Percentiles rank a stretch among this genome's conserved stretches.
These are phyloP conservation scores for Oxyruncus cristatus DNA, from an alignment of 2,113 vertebrate species.

Conservation along the genomic window DNA sequence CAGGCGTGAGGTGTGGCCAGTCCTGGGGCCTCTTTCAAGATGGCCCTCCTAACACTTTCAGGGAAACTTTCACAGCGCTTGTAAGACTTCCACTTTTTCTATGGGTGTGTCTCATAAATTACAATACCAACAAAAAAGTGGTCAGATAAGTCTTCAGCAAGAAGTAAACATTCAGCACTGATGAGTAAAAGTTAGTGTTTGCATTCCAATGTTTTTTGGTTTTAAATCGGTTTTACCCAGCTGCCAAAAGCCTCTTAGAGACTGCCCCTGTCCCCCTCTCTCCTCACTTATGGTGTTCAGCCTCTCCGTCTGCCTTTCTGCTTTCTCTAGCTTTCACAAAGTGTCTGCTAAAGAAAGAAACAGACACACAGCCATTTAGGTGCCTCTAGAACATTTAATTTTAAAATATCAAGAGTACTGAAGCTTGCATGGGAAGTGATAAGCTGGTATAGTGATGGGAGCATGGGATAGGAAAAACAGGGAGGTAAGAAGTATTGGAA, in stretches of 20 bases:
- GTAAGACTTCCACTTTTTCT: background rate
- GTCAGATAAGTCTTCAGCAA: background rate
- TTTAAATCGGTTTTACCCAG: background rate
- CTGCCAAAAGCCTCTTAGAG: background rate
- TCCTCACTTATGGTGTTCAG: background rate
- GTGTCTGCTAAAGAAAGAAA: constrained; percentile 37
- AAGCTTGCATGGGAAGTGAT: background rate
- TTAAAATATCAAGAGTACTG: background rate
- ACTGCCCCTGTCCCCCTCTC: background rate
- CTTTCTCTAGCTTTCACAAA: background rate
- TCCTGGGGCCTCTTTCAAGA: background rate
- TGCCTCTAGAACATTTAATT: constrained; percentile 38
- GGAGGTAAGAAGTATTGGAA: background rate
- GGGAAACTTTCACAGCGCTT: background rate
- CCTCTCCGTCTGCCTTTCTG: background rate
- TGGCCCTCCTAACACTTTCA: background rate
- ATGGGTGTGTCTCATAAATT: background rate
- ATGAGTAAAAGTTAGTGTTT: background rate
- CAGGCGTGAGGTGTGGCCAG: background rate
- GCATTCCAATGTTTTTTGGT: background rate
- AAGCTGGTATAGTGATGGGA: background rate
- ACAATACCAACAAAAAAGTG: background rate
- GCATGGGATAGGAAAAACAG: background rate
- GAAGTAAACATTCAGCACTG: background rate
- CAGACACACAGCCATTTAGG: constrained; percentile 1